Conservation (phyloP, 2,888 invertebrate genomes). For the Notodonta ziczac region DNA sequence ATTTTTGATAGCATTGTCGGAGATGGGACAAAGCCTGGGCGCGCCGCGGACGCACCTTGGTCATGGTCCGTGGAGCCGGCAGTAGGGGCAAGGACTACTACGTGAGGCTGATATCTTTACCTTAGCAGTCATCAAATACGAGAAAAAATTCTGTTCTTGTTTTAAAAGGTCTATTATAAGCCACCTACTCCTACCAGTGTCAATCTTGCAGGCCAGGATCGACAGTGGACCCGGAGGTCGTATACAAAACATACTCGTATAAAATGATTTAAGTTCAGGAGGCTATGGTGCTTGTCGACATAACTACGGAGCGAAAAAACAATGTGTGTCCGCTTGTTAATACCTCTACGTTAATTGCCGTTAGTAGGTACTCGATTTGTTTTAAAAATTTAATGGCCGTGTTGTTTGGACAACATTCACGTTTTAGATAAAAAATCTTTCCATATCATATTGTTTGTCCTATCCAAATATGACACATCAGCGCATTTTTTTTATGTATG, state of each 20-base stretch:
- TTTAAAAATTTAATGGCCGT: neutral
- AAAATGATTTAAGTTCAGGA: too few species aligned
- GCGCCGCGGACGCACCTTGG: constrained; percentile 34
- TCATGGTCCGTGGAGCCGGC: constrained; percentile 32
- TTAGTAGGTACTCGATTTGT: neutral
- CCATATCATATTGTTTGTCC: neutral
- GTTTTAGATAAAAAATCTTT: constrained; percentile 2
- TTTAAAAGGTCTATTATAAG: too few species aligned
- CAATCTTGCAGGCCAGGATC: too few species aligned
- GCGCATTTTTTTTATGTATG: neutral
- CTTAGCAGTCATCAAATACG: neutral
- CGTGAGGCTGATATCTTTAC: neutral
- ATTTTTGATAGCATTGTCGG: constrained; percentile 38
- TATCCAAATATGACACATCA: neutral
- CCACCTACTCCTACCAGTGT: too few species aligned
- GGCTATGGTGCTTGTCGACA: too few species aligned
- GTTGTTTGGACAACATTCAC: neutral
- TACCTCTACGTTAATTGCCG: neutral
- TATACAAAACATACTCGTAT: too few species aligned
- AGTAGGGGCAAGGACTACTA: constrained; percentile 5
- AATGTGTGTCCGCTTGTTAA: neutral
- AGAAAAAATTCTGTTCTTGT: too few species aligned
- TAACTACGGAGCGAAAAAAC: neutral
- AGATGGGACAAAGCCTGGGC: constrained; percentile 25
- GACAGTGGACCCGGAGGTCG: too few species aligned